A percentile compares a stretch with the other conserved stretches of the same genome.
These are phyloP conservation scores for Drosophila bipectinata DNA, from an alignment of 1,140 invertebrate species.

Conservation along the genomic window DNA sequence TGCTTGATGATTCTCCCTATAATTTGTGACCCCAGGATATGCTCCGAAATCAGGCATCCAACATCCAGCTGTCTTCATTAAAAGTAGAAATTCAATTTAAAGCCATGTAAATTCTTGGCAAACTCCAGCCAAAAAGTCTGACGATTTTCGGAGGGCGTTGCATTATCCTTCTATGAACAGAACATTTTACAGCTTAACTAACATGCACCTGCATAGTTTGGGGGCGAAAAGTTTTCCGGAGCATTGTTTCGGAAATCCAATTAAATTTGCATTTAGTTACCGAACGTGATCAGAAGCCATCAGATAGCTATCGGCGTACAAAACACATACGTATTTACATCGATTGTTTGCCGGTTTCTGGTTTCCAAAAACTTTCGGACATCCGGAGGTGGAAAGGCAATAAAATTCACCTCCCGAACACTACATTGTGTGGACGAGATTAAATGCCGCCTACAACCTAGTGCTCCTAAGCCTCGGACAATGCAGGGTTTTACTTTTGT, in stretches of 20 bases:
- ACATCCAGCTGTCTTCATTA: constrained; percentile 26
- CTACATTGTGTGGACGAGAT: constrained; percentile 21
- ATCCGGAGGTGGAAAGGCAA: constrained; percentile 14
- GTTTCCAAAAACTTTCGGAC: constrained; percentile 14
- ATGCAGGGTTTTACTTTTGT: constrained; percentile 1
- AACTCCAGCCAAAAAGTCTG: neutral
- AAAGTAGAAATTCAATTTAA: constrained; percentile 30
- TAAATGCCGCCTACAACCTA: constrained; percentile 7
- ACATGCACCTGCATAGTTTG: constrained; percentile 9
- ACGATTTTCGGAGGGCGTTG: constrained; percentile 4
- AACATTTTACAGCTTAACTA: constrained; percentile 24
- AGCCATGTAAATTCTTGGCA: constrained; percentile 7
- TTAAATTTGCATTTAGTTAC: constrained; percentile 62
- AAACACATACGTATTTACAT: constrained; percentile 13
- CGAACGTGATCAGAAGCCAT: constrained; percentile 41
- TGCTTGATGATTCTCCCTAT: constrained; percentile 10
- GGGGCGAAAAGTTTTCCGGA: constrained; percentile 30
- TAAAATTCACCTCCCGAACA: constrained; percentile 12
- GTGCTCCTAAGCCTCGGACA: neutral
- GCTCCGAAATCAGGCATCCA: neutral
- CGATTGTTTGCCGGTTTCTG: constrained; percentile 15
- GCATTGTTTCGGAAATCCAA: constrained; percentile 53
- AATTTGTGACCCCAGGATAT: constrained; percentile 6
- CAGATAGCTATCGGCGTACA: constrained; percentile 29
- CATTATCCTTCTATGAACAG: too few relatives aligned